Conservation (phyloP, 2,888 invertebrate species). For the Orthosia gracilis region DNA sequence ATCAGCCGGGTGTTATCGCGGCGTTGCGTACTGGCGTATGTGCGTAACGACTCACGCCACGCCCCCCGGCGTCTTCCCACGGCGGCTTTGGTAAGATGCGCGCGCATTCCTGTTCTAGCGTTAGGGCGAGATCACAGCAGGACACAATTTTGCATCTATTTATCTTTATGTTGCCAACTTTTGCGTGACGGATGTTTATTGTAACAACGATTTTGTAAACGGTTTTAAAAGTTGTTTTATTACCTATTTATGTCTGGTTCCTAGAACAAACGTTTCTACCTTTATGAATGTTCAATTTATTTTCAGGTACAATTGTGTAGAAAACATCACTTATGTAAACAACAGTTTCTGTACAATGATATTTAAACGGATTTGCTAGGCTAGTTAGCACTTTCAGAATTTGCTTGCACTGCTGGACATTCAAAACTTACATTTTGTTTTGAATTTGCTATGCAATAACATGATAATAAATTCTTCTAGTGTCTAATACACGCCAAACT, state of each 20-base stretch:
- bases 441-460: neutral
- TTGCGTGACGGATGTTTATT: slow-evolving; percentile 3
- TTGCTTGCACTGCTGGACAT: neutral
- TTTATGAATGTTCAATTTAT: neutral
- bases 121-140: slow-evolving; percentile 82
- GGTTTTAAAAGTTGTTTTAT: no score
- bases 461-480: slow-evolving; percentile 15
- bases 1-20: slow-evolving; percentile 78
- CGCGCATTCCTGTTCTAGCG: slow-evolving; percentile 83
- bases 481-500: slow-evolving; percentile 33
- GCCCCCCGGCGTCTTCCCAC: slow-evolving; percentile 85
- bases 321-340: neutral
- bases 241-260: no score
- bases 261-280: neutral
- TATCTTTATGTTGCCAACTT: slow-evolving; percentile 39
- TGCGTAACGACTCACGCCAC: slow-evolving; percentile 86
- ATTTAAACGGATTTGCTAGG: neutral
- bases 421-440: neutral
- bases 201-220: neutral
- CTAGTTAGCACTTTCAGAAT: neutral
- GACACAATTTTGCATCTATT: slow-evolving; percentile 59
- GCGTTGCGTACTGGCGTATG: slow-evolving; percentile 83
- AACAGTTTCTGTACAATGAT: neutral
- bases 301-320: neutral
- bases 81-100: slow-evolving; percentile 82